Evolutionary conservation across 2,888 invertebrate genomes (phyloP), one percentile per base, ranked within the genome.

Genomic region (Zaprionus bogoriensis): DNA sequence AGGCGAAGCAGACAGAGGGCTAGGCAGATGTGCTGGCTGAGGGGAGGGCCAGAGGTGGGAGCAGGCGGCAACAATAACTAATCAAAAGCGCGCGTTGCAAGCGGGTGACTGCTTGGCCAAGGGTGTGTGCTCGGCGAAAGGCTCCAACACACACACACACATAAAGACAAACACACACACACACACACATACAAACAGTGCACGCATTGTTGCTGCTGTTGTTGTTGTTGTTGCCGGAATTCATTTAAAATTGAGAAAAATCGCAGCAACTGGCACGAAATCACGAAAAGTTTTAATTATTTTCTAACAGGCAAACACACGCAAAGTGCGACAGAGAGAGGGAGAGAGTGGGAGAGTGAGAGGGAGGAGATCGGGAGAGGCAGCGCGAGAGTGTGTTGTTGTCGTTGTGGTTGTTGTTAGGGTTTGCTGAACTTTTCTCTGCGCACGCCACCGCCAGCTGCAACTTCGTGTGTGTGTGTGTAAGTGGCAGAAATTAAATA

Each of bases 281-380:
- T 81, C 81, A 82, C 78, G 72, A 82, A 81, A 80, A 83, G 72
- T 81, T 81, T 81, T 83, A 81, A 81, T 81, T 81, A 81, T 83
- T 81, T 81, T 81, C 83, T 78, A 80, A 78, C 83, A 81, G 78
- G 80, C 81, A 69, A 80, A 74, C 80, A 72, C 77, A 80, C 80
- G 80, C 65, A 59, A 72, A 32, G 17, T 22, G 53, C 32, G 45
- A 50, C 30, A 44, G 28, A 32, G 25, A 23, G 36, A 5, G 14
- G 47, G 57, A 10, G 52, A 5, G 28, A 22, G 3, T 5, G 44
- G 25, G 38, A 52, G 38, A 41, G 25, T 19, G 30, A 25, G 46
- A 4, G 22, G 41, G 57, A n/a, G 52, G 32, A 14, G 4, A 22
- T 5, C 10, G 30, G 23, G 17, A 23, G 63, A 52, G 58, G 59